Evolutionary conservation across 2,888 invertebrate genomes (phyloP).

Genomic region (Tipula helvola): DNA sequence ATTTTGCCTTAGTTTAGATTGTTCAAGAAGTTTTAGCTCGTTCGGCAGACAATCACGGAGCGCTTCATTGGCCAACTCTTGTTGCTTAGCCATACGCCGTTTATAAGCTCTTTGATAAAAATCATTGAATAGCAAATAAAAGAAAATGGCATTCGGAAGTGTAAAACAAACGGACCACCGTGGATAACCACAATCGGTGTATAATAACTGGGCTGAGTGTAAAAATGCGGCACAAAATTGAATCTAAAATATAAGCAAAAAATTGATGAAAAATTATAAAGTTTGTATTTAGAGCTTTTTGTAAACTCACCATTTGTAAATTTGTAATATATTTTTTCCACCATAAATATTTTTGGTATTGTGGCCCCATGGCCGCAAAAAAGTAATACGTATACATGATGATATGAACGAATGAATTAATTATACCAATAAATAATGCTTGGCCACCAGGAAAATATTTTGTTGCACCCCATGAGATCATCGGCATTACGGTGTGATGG

Average conservation of each 20-base stretch:
- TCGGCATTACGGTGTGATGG: conserved; percentile 91
- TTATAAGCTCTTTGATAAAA: conserved; percentile 76
- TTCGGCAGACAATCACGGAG: conserved; percentile 14
- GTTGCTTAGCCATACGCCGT: conserved; percentile 26
- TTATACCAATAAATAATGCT: conserved; percentile 70
- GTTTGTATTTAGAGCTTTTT: no score
- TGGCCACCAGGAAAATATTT: conserved; percentile 82
- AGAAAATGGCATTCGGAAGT: conserved; percentile 81
- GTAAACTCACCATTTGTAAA: conserved; percentile 72
- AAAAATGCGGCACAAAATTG: conserved; percentile 83
- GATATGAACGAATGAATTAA: conserved; percentile 90
- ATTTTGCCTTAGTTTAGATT: background rate
- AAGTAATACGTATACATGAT: conserved; percentile 91
- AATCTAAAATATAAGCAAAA: no score
- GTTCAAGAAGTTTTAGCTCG: background rate
- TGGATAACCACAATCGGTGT: conserved; percentile 83
- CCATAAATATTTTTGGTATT: conserved; percentile 77
- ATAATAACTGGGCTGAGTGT: conserved; percentile 73
- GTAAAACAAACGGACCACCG: conserved; percentile 71
- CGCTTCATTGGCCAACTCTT: conserved; percentile 22
- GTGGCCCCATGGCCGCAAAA: conserved; percentile 77
- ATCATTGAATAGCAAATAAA: conserved; percentile 82
- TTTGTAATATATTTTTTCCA: conserved; percentile 91
- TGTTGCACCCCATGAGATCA: conserved; percentile 85
- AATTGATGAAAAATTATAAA: no score